Evolutionary conservation across 2,113 vertebrate species (phyloP), one percentile per base, ranked within the genome.

Genomic region (Plotosus lineatus): DNA sequence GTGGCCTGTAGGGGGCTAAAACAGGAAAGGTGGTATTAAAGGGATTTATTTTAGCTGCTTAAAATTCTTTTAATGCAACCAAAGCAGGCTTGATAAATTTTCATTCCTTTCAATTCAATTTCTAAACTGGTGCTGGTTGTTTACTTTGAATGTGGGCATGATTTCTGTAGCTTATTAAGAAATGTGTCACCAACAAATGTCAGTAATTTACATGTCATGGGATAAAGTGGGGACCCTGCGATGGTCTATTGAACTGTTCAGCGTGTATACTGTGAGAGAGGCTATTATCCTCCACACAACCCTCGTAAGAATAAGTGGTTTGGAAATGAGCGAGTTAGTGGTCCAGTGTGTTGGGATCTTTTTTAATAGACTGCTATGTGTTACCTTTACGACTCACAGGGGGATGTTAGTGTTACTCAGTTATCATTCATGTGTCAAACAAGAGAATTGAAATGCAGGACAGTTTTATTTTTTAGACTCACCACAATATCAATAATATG

Each of bases 31-130:
- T 79, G 90, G 90, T 89, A 86, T 92, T 92, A 91, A 85, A 87
- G 88, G 89, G 91, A 91, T 92, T 93, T 93, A 82, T 84, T 81
- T 93, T 91, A 93, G 91, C 93, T 92, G 89, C 89, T 94, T 94
- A 92, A 93, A 91, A 94, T 94, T 94, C 92, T 90, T 93, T 89
- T 89, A 87, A 91, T 87, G 89, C 87, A 91, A 91, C 89, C 88
- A 90, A 86, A 88, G 84, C 83, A 85, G 86, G 82, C 85, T 85
- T 87, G 50, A 78, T 71, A 82, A 79, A 75, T 87, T 78, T 82
- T 77, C 42, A 28, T 42, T 33, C 72, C 42, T 38, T 42, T 33
- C 72, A 74, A 80, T 85, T 79, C n/a, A n/a, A n/a, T n/a, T 83
- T 83, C 84, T 83, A 84, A 81, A 81, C 66, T 77, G 21, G 42